Evolutionary conservation across 2,888 invertebrate species (phyloP).

Genomic region (Rapana venosa): DNA sequence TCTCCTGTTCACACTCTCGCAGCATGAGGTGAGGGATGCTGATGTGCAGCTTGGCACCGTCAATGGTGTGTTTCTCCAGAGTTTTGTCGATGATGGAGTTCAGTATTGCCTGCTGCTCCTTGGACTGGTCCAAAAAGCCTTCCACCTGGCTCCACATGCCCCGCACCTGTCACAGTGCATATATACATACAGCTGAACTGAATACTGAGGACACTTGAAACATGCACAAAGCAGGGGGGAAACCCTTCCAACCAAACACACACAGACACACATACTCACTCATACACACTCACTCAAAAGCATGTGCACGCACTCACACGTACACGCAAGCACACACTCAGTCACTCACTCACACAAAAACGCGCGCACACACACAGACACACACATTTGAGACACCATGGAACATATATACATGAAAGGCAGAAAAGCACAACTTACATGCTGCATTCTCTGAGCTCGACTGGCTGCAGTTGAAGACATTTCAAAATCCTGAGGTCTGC

Average conservation of each 20-base stretch:
- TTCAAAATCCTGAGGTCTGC: constrained; percentile 10
- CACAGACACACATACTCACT: no score
- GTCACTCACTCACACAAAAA: background rate
- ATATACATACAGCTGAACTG: background rate
- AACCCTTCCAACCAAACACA: no score
- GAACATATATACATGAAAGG: background rate
- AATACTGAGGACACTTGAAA: no score
- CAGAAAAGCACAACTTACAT: background rate
- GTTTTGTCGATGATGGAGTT: constrained; percentile 69
- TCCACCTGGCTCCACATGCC: constrained; percentile 70
- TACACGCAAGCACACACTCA: no score
- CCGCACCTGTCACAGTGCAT: constrained; percentile 59
- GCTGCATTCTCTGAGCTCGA: constrained; percentile 31
- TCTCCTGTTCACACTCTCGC: constrained; percentile 72
- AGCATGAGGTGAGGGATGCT: constrained; percentile 73
- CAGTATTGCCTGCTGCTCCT: constrained; percentile 66
- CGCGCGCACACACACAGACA: background rate
- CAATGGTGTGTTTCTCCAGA: constrained; percentile 64
- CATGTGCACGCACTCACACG: background rate
- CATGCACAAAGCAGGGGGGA: no score
- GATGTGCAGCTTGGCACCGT: constrained; percentile 67
- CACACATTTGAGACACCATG: no score
- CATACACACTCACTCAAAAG: no score
- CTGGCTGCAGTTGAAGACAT: constrained; percentile 26
- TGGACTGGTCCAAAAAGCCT: constrained; percentile 58